Base-by-base conservation (phyloP, 2,888 invertebrate genomes). In the Pristionchus maxplancki region DNA sequence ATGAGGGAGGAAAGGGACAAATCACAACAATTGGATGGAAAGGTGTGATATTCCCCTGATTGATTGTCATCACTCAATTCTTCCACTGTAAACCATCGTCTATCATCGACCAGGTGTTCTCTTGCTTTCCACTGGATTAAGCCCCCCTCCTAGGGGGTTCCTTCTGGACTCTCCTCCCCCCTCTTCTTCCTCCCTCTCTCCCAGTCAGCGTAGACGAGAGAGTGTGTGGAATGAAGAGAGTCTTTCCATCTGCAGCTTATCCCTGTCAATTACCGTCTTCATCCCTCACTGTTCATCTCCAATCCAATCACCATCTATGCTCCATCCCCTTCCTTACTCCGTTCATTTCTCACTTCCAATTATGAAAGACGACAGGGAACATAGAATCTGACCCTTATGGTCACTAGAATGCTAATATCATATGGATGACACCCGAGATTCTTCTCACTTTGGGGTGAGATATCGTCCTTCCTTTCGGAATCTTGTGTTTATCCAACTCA, bases 181-280 rank as follows among this genome's bases (percentile, higher is more conserved):
- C 81, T 48, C 48, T 31, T 44, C 28, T 71, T 28, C 28, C 44
- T 44, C 20, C n/a, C 37, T 20, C 53, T 83, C 53, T 83, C 1
- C n/a, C 17, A 5, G 34, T 83, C 34, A 50, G 53, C 44, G 44
- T 1, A 48, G 44, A 48, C 40, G 78, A 44, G 78, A 78, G 28
- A 78, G 78, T 28, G 78, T 44, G 78, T 40, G 40, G 28, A 78
- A 28, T 40, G 24, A 11, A 44, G 78, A 78, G 78, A 48, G 78
- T 31, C 3, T 34, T 6, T 44, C 82, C 85, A 85, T 62, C 85
- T 85, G 85, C 64, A 64, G 85, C 85, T 85, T 85, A 85, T 85
- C 85, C 85, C 40, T 40, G 48, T 28, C 64, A 85, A 85, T 85
- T 85, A 85, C 64, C 40, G 28, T 40, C 24, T 58, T 31, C n/a